Evolutionary conservation across 2,113 vertebrate species (phyloP).

Genomic region (Lycocorax pyrrhopterus): DNA sequence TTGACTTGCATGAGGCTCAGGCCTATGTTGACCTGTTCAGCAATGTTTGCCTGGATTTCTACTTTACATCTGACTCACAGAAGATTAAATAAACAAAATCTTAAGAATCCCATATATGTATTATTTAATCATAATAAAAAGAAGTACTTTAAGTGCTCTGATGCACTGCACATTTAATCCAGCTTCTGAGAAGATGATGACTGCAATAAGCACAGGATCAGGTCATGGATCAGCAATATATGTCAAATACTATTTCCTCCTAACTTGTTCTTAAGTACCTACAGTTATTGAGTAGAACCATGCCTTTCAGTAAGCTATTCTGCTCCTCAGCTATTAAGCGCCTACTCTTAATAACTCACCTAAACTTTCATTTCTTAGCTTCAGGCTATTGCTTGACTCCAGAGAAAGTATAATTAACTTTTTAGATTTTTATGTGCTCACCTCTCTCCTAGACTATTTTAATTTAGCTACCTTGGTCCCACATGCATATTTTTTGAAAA

Average conservation of each 20-base stretch:
- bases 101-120: background rate
- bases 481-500: background rate
- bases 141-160: background rate
- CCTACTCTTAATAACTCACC: constrained; percentile 31
- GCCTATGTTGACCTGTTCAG: background rate
- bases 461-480: background rate
- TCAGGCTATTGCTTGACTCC: background rate
- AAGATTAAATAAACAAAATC: background rate
- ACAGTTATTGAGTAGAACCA: background rate
- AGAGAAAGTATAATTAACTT: constrained; percentile 13
- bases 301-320: background rate
- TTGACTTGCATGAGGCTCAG: background rate
- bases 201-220: background rate
- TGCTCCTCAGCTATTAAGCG: background rate
- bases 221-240: background rate
- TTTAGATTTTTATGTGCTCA: background rate
- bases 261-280: background rate
- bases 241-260: background rate
- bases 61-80: background rate
- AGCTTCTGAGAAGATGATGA: background rate
- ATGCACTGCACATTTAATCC: background rate
- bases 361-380: constrained; percentile 20
- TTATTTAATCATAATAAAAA: background rate
- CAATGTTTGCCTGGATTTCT: background rate
- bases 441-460: background rate